Percentiles rank a stretch among this genome's conserved stretches.
These are phyloP conservation scores for Caenorhabditis tropicalis DNA, from an alignment of 1,140 invertebrate species.

Conservation along the genomic window DNA sequence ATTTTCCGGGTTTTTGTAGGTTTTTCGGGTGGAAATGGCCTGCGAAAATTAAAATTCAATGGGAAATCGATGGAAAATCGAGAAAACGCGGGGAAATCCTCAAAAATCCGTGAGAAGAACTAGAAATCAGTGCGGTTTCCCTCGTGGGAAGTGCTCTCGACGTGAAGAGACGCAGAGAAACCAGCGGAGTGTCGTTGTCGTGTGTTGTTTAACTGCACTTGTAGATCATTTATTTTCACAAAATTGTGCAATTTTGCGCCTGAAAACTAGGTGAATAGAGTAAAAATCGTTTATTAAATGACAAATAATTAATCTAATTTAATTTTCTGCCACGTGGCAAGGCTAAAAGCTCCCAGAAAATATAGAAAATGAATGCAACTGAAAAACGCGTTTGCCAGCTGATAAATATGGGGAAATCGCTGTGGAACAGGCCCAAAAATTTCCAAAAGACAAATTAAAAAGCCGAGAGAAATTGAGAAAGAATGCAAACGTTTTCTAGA, in stretches of 20 bases:
- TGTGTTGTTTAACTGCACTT: neutral
- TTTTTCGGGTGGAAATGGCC: too few species aligned
- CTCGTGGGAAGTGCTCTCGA: neutral
- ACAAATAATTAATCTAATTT: neutral
- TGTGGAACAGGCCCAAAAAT: neutral
- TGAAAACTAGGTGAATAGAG: too few species aligned
- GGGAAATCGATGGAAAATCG: too few species aligned
- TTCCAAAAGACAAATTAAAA: conserved; percentile 11
- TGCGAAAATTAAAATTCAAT: too few species aligned
- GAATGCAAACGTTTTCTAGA: neutral
- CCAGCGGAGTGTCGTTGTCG: neutral
- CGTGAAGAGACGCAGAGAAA: neutral
- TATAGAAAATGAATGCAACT: conserved; percentile 33
- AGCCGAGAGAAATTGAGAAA: neutral
- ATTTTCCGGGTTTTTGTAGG: too few species aligned
- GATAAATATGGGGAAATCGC: conserved; percentile 44
- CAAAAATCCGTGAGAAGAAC: too few species aligned
- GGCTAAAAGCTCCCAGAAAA: neutral
- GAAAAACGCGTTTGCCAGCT: conserved; percentile 42
- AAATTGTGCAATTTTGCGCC: too few species aligned
- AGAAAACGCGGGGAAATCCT: too few species aligned
- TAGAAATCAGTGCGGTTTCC: too few species aligned
- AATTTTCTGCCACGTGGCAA: neutral
- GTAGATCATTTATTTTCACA: too few species aligned
- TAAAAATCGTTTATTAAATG: too few species aligned